Conservation (phyloP, 2,888 invertebrate genomes). For the Deilephila porcellus region DNA sequence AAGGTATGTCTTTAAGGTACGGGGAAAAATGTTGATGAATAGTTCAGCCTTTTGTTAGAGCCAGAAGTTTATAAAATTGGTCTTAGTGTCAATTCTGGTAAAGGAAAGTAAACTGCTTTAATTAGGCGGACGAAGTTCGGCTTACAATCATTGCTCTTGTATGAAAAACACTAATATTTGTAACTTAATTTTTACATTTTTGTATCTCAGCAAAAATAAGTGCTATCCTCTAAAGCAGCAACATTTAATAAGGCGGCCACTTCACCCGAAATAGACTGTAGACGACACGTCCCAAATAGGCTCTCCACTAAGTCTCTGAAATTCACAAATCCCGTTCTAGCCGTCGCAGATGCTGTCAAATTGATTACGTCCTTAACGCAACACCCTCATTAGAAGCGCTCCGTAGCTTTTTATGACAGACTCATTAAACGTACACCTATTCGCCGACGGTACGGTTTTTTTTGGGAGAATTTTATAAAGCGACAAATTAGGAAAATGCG, state of each 20-base stretch:
- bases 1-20: neutral
- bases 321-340: constrained; percentile 6
- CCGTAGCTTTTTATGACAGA: constrained; percentile 67
- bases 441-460: constrained; percentile 49
- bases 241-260: neutral
- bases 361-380: constrained; percentile 62
- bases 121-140: too few relatives aligned
- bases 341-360: constrained; percentile 34
- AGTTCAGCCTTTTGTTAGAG: too few relatives aligned
- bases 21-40: neutral
- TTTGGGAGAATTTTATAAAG: constrained; percentile 55
- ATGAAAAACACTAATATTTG: too few relatives aligned
- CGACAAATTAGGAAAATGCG: constrained; percentile 62
- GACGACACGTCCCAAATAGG: neutral
- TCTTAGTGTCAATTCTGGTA: too few relatives aligned
- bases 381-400: constrained; percentile 64
- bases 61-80: too few relatives aligned
- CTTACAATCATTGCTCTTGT: too few relatives aligned
- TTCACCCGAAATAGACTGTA: neutral
- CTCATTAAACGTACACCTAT: constrained; percentile 60
- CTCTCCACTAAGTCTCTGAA: constrained; percentile 12
- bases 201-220: too few relatives aligned
- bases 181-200: too few relatives aligned
- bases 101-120: too few relatives aligned
- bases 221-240: neutral